These are phyloP conservation scores for Rhyacophila evoluta DNA, from an alignment of 2,888 invertebrate species.

Conservation along the genomic window DNA sequence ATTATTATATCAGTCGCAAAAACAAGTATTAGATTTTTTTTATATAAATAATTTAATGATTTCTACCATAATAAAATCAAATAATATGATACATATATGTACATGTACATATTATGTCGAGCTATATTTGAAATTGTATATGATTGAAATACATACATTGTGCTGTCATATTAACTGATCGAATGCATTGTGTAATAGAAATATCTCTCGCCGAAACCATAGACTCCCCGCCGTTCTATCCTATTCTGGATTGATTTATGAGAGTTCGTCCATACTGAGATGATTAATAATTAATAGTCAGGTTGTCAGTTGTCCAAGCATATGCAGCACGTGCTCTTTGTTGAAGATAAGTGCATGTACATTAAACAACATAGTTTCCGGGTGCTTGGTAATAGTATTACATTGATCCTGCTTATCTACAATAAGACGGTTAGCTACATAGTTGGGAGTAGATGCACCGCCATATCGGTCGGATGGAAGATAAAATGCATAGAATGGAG, in stretches of 20 bases:
- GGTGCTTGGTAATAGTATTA: not conserved
- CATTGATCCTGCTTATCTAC: not conserved
- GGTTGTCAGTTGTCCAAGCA: not conserved
- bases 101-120: too few relatives aligned
- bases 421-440: not conserved
- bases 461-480: not conserved
- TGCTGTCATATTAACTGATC: too few relatives aligned
- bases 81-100: too few relatives aligned
- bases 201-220: too few relatives aligned
- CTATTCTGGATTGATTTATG: not conserved
- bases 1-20: too few relatives aligned
- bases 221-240: too few relatives aligned
- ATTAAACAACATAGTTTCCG: not conserved
- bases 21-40: too few relatives aligned
- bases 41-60: too few relatives aligned
- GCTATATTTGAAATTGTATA: too few relatives aligned
- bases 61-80: too few relatives aligned
- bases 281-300: slow-evolving; percentile 12
- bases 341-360: not conserved
- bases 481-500: not conserved
- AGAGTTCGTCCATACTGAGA: not conserved
- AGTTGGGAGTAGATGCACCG: not conserved
- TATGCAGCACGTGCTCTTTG: not conserved
- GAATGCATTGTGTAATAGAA: too few relatives aligned
- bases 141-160: too few relatives aligned